Evolutionary conservation across 2,113 vertebrate species (phyloP).

Genomic region (Plectropomus leopardus): DNA sequence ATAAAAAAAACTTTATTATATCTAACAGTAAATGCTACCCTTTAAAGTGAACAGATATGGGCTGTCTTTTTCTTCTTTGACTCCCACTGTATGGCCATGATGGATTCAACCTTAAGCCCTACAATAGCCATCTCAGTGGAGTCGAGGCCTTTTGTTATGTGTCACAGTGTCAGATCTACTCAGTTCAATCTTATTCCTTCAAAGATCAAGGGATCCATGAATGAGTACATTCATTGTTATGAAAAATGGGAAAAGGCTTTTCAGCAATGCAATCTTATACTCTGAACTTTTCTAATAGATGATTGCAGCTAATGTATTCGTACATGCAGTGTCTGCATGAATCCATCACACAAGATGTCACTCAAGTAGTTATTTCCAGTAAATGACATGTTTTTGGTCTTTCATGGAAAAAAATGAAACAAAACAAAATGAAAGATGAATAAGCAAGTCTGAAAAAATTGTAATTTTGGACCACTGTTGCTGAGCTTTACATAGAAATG

Average conservation of each 20-base stretch:
- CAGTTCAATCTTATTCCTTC: constrained; percentile 36
- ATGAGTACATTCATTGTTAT: constrained; percentile 17
- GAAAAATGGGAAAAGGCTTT: constrained; percentile 10
- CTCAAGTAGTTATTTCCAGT: not conserved
- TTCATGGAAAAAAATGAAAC: not conserved
- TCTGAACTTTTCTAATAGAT: not conserved
- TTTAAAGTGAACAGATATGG: constrained; percentile 39
- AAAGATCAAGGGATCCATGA: constrained; percentile 41
- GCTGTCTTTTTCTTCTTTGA: constrained; percentile 31
- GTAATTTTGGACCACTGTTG: not conserved
- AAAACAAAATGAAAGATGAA: constrained; percentile 6
- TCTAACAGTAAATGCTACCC: constrained; percentile 18
- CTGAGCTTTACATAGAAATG: constrained; percentile 8
- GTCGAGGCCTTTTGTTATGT: constrained; percentile 59
- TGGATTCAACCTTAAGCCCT: constrained; percentile 48
- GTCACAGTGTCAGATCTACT: constrained; percentile 56
- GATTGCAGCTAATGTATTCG: constrained; percentile 13
- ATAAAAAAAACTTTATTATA: constrained; percentile 2
- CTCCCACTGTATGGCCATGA: constrained; percentile 22
- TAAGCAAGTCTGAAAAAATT: not conserved
- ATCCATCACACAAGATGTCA: not conserved
- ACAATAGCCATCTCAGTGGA: constrained; percentile 46
- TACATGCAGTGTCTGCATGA: not conserved
- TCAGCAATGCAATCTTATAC: not conserved
- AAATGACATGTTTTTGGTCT: not conserved